Evolutionary conservation across 2,113 vertebrate genomes (phyloP), one percentile per base, ranked within the genome.

Genomic region (Megaleporinus macrocephalus): DNA sequence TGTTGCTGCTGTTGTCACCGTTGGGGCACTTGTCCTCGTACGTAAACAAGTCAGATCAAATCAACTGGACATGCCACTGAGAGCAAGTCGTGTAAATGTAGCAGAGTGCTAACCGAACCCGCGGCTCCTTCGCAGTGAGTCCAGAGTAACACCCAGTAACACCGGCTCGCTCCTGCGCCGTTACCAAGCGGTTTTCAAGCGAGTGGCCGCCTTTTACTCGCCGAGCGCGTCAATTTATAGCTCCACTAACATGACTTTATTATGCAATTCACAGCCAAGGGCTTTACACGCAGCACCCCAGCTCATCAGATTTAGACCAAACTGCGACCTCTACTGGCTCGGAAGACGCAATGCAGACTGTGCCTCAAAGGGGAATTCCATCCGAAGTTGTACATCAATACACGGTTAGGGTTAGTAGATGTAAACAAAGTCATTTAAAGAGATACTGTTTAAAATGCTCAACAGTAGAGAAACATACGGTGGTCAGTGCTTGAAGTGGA

Each of bases 281-380:
- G 44, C 65, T 41, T 30, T 1, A 66, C 55, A 66, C 55, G 7
- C 53, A 22, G 5, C 3, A 6, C n/a, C 29, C 47, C 47, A 18
- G 24, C 68, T 47, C 36, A 5, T 27, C 49, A 9, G 53, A 49
- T 51, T 22, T 14, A 68, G 16, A 30, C 11, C 26, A 47, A 80
- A 80, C 83, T 62, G 83, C 73, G 83, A 55, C 83, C 0, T n/a
- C 83, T 76, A 3, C 3, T 0, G 73, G 41, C 66, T 29, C 14
- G 82, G 83, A 84, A 80, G 83, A 18, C 16, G 49, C 49, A 51
- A 3, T 51, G 49, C 49, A 15, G 1, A 15, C 49, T 15, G 5
- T 7, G 41, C 10, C 4, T 9, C 11, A 1, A 9, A 9, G 41
- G 41, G 41, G 41, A 44, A 10, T 44, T 44, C 41, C 41, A 44